Evolutionary conservation across 2,797 vertebrate genomes (phyloP), one percentile per base, ranked within the genome.

Genomic region (Meda fulgida): DNA sequence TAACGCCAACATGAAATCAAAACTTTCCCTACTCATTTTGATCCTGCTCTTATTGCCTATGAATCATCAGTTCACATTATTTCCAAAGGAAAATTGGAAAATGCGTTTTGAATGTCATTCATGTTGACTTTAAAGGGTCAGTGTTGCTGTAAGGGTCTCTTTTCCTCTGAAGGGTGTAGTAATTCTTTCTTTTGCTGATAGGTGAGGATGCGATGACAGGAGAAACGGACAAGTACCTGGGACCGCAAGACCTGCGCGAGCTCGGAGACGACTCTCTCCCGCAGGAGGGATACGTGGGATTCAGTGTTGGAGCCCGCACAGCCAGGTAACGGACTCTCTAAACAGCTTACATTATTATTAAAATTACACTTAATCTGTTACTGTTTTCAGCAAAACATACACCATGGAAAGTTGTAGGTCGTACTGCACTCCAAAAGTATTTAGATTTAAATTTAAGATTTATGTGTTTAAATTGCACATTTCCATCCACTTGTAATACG

Each of bases 131-230:
- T 65, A 48, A 31, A 66, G 60, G 18, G 6, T 55, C 18, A 70
- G 29, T 58, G 48, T 71, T 71, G 23, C 34, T 48, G 38, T 48
- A 29, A 60, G 10, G 10, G 11, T 60, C 3, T 80, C 18, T 80
- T 46, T 55, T 83, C 73, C 71, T 86, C 84, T 86, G 84, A 78
- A 79, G 84, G 77, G 51, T 55, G 78, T 43, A 43, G 76, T 85
- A 3, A 81, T 26, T 65, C 31, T 77, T 16, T 48, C 4, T 88
- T 38, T 81, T 48, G 53, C 89, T 81, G 36, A 29, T 93, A 99
- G 98, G 98, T 95, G 98, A 99, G 82, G 98, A 99, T 93, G 97
- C 97, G 1, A 97, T 99, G 96, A 98, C 98, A 46, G 97, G 97
- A 40, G 97, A 99, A 78, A 98, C 97, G 0, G 98, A 99, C 93